Evolutionary conservation across 2,888 invertebrate genomes (phyloP).

Genomic region (Tineola bisselliella): DNA sequence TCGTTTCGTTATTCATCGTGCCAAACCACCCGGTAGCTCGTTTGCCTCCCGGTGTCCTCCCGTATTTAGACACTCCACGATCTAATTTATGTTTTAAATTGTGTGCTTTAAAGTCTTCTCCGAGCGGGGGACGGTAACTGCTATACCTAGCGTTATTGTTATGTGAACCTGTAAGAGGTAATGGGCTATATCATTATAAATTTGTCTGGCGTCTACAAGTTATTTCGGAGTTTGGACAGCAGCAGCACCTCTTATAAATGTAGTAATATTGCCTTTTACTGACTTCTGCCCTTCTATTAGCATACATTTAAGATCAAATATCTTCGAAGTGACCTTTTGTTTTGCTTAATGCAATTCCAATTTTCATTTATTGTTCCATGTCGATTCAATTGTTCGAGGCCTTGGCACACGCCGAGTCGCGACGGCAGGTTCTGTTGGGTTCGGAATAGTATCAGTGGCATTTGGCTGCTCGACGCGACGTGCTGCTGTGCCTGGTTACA

Average conservation of each 20-base stretch:
- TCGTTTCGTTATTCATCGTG: conserved; percentile 59
- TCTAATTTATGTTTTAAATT: conserved; percentile 65
- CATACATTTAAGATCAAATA: background rate
- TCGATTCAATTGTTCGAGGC: conserved; percentile 45
- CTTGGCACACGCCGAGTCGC: conserved; percentile 43
- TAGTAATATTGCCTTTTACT: conserved; percentile 34
- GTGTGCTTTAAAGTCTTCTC: conserved; percentile 44
- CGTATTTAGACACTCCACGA: conserved; percentile 63
- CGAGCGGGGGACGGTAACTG: conserved; percentile 39
- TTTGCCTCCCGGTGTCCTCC: conserved; percentile 49
- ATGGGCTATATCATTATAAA: conserved; percentile 56
- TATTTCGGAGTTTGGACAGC: conserved; percentile 27
- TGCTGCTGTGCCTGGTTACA: conserved; percentile 45
- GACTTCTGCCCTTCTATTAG: conserved; percentile 25
- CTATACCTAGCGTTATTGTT: conserved; percentile 52
- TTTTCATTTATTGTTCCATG: background rate
- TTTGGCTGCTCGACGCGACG: conserved; percentile 42
- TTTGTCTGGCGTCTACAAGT: conserved; percentile 41
- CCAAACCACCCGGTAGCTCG: conserved; percentile 55
- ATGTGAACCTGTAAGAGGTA: conserved; percentile 39
- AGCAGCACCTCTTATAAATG: conserved; percentile 39
- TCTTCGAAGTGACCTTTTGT: background rate
- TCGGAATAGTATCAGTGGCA: conserved; percentile 33
- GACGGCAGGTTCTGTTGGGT: conserved; percentile 16
- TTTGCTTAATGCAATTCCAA: background rate